Evolutionary conservation across 2,888 invertebrate species (phyloP).

Genomic region (Neoascia interrupta): DNA sequence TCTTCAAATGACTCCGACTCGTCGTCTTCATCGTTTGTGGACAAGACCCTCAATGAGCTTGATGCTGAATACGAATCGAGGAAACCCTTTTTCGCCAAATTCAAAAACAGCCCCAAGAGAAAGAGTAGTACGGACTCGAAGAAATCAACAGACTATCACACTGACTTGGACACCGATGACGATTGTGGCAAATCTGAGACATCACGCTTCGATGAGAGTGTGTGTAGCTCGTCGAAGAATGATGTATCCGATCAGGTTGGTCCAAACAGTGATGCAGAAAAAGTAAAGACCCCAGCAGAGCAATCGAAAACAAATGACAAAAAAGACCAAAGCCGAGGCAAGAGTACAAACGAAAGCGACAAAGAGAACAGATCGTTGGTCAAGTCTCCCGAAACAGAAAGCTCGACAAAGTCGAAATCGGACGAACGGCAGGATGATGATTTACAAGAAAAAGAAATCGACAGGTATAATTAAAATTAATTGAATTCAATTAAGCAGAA

Average conservation of each 20-base stretch:
- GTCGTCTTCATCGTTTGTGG: conserved; percentile 38
- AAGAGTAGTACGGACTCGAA: conserved; percentile 10
- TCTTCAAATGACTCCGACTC: conserved; percentile 70
- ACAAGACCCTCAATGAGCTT: conserved; percentile 14
- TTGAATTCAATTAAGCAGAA: no score
- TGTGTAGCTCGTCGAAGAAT: conserved; percentile 21
- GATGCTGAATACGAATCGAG: conserved; percentile 15
- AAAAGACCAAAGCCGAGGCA: conserved; percentile 20
- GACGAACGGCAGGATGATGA: conserved; percentile 71
- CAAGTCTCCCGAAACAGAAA: conserved; percentile 2
- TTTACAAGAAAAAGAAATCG: conserved; percentile 76
- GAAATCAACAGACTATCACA: conserved; percentile 4
- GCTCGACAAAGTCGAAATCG: conserved; percentile 38
- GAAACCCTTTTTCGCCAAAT: background rate
- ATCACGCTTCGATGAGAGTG: conserved; percentile 20
- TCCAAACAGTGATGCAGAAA: conserved; percentile 1
- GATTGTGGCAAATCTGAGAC: conserved; percentile 14
- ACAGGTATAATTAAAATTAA: no score
- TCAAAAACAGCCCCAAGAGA: background rate
- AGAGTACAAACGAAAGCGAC: conserved; percentile 65
- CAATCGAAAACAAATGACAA: conserved; percentile 2
- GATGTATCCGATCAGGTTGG: conserved; percentile 12
- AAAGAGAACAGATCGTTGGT: conserved; percentile 70
- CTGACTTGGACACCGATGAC: conserved; percentile 18
- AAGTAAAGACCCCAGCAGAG: conserved; percentile 1